Evolutionary conservation across 2,888 invertebrate genomes (phyloP).

Genomic region (Pristionchus japonicus): DNA sequence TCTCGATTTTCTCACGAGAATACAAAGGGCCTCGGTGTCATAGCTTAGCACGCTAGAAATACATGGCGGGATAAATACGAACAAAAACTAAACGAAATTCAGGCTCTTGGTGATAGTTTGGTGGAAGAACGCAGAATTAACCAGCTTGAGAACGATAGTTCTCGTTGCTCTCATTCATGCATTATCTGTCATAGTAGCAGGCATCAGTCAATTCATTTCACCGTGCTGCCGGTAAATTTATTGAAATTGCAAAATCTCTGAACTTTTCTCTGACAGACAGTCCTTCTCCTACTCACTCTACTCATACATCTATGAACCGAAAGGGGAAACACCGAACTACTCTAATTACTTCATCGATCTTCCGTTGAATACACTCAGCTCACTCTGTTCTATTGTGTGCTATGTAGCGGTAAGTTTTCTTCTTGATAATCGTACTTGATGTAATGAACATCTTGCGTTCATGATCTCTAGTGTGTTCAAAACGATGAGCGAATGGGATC

Average conservation of each 20-base stretch:
- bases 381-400: constrained; percentile 51
- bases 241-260: too few relatives aligned
- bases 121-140: constrained; percentile 49
- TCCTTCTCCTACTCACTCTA: constrained; percentile 53
- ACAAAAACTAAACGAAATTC: neutral
- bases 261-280: too few relatives aligned
- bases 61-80: neutral
- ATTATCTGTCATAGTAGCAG: constrained; percentile 50
- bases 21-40: neutral
- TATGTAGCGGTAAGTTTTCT: constrained; percentile 52
- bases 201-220: constrained; percentile 54
- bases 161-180: constrained; percentile 51
- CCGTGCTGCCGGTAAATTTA: constrained; percentile 55
- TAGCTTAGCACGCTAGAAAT: neutral
- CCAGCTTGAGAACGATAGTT: constrained; percentile 44
- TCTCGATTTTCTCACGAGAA: neutral
- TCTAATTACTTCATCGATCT: constrained; percentile 59
- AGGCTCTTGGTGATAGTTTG: constrained; percentile 55
- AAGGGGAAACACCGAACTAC: constrained; percentile 53
- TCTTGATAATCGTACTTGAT: neutral
- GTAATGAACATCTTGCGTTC: too few relatives aligned
- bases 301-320: constrained; percentile 53
- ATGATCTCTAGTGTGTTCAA: too few relatives aligned
- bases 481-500: too few relatives aligned
- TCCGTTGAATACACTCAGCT: constrained; percentile 53